Base-by-base conservation (phyloP, 2,113 vertebrate genomes). In the Pyrgilauda ruficollis region DNA sequence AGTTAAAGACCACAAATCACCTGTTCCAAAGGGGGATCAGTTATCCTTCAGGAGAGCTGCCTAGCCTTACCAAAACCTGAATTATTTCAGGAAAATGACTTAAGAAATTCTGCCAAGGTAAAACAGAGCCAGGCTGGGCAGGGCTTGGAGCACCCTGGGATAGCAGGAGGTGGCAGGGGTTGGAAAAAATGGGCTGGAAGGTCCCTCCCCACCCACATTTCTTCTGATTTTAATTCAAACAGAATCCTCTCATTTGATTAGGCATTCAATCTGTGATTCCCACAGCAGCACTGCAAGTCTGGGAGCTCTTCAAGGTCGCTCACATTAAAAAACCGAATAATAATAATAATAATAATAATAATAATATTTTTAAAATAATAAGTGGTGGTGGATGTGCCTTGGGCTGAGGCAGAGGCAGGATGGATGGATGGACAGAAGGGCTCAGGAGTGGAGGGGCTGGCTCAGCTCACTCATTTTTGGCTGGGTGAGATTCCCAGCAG, bases 261-360 rank as follows among this genome's bases (percentile, higher is more conserved):
- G 55, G 10, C 6, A 91, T 84, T 87, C 68, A n/a, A 2, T 6
- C 46, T 12, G 67, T 4, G 23, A 59, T 59, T 75, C 62, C 81
- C 26, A 6, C 2, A 5, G 67, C 72, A 47, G 75, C 4, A 3
- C 87, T 33, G 43, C 58, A 33, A 62, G 82, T 84, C 86, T 90
- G 66, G 56, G 67, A 56, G 82, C 62, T 94, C 52, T 88, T 91
- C 74, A 82, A 62, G 82, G 82, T 94, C 55, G 70, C 46, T 39
- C 56, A 55, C 83, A 30, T 63, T 26, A 85, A 83, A 94, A 95
- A 85, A 69, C 55, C 13, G 63, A 84, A 30, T n/a, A n/a, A n/a
- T n/a, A n/a, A n/a, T n/a, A n/a, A n/a, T n/a, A n/a, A n/a, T n/a
- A n/a, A n/a, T n/a, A n/a, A n/a, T n/a, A n/a, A n/a, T n/a, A n/a